phyloP scores from a whole-genome alignment of 2,797 vertebrate genomes.

The Dallia pectoralis region DNA sequence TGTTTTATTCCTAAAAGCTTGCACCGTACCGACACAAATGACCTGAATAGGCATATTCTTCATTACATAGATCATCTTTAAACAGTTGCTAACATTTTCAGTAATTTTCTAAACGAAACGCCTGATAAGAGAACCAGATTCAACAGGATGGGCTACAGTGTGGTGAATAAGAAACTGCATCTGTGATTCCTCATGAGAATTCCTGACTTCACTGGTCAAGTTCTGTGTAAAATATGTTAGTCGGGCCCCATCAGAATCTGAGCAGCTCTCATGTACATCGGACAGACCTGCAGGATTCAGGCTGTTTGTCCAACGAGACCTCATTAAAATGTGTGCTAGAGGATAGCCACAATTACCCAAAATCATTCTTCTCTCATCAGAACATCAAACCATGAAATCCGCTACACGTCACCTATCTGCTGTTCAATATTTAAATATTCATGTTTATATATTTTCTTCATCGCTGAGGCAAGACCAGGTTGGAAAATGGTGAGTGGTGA shows the following conservation, averaged over 20 bases:
- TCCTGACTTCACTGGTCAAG: conserved; percentile 55
- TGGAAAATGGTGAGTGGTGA: neutral
- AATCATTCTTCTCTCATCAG: conserved; percentile 26
- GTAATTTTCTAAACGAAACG: conserved; percentile 26
- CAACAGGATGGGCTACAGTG: conserved; percentile 11
- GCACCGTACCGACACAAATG: neutral
- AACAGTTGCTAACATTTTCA: neutral
- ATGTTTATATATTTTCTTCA: neutral
- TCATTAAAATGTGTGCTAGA: conserved; percentile 65
- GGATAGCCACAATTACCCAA: conserved; percentile 34
- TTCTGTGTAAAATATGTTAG: conserved; percentile 54
- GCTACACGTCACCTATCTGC: conserved; percentile 8
- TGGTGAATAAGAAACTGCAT: conserved; percentile 38
- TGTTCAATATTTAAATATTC: conserved; percentile 8
- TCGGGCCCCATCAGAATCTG: conserved; percentile 36
- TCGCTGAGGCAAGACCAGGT: neutral
- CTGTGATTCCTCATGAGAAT: conserved; percentile 25
- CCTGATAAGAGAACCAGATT: conserved; percentile 19
- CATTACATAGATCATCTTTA: neutral
- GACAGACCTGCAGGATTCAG: conserved; percentile 52
- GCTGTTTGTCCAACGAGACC: conserved; percentile 60
- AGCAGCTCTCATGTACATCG: conserved; percentile 37
- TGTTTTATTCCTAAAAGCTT: neutral
- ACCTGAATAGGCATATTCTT: neutral
- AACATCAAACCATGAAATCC: conserved; percentile 42